These are phyloP conservation scores for Eurytoma adleriae DNA, from an alignment of 2,888 invertebrate genomes.

Conservation along the genomic window DNA sequence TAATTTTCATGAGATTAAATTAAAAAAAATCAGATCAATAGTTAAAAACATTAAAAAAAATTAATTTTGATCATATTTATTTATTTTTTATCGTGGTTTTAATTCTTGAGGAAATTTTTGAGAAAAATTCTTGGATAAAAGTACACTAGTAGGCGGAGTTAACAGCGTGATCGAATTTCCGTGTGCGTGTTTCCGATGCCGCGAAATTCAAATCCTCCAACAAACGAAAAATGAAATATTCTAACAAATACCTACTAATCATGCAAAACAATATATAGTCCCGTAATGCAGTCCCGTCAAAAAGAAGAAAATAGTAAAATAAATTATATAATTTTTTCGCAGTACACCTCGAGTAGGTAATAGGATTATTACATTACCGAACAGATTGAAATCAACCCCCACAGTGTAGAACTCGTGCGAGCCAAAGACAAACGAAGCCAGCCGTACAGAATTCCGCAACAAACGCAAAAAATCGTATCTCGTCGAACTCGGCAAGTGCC, in stretches of 20 bases:
- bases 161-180: background rate
- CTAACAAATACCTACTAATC: too few species aligned
- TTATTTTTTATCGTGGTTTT: too few species aligned
- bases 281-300: background rate
- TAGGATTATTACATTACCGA: too few species aligned
- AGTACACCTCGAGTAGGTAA: too few species aligned
- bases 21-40: background rate
- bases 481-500: background rate
- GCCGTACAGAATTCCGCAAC: too few species aligned
- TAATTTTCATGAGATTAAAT: background rate
- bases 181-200: background rate
- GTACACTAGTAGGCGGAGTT: constrained; percentile 36
- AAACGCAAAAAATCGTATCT: too few species aligned
- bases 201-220: constrained; percentile 10
- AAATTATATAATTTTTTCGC: background rate
- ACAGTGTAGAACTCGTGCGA: too few species aligned
- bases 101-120: background rate
- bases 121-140: constrained; percentile 2
- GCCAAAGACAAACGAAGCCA: too few species aligned
- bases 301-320: background rate
- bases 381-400: too few species aligned
- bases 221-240: background rate
- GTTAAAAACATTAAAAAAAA: background rate
- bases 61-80: too few species aligned
- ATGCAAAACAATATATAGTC: too few species aligned